These are phyloP conservation scores for Lumbricus terrestris DNA, from an alignment of 2,888 invertebrate genomes.

Conservation along the genomic window DNA sequence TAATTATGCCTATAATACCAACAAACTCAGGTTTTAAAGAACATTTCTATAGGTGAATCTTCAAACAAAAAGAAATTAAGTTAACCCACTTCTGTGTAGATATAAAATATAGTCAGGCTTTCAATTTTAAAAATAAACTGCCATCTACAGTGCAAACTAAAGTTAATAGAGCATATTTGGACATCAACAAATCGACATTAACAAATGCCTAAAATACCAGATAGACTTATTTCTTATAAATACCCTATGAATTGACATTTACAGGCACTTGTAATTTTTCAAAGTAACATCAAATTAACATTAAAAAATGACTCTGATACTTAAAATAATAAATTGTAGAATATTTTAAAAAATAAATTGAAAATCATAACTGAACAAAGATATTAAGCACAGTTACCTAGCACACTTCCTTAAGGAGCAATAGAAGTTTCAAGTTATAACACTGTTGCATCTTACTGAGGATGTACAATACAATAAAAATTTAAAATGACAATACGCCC, in stretches of 20 bases:
- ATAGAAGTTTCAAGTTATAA: background rate
- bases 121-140: background rate
- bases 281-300: background rate
- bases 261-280: too few species aligned
- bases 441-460: background rate
- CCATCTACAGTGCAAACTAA: background rate
- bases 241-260: background rate
- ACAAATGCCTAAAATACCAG: background rate
- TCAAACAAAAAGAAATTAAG: background rate
- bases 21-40: background rate
- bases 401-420: background rate
- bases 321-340: too few species aligned
- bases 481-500: too few species aligned
- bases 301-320: too few species aligned
- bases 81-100: too few species aligned
- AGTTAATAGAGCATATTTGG: background rate
- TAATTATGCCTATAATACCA: background rate
- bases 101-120: background rate
- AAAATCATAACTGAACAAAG: background rate
- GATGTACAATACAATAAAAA: background rate
- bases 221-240: background rate
- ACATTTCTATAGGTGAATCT: background rate
- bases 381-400: too few species aligned
- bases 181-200: background rate
- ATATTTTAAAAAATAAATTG: too few species aligned